Evolutionary conservation across 2,888 invertebrate genomes (phyloP).

Genomic region (Cosmopolites sordidus): DNA sequence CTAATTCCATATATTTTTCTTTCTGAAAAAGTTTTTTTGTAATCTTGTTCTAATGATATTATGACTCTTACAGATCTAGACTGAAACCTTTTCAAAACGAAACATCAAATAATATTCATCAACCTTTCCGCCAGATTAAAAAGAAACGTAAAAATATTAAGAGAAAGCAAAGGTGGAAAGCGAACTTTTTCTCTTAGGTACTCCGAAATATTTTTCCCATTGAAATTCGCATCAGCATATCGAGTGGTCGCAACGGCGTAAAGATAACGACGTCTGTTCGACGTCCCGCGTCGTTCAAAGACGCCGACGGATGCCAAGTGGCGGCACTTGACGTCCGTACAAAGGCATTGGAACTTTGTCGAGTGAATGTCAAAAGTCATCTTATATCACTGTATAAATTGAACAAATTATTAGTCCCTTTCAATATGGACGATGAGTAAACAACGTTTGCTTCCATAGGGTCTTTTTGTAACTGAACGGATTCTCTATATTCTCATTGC

Average conservation of each 20-base stretch:
- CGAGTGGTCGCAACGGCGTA: slow-evolving; percentile 34
- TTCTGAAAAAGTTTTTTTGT: no score
- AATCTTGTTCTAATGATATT: no score
- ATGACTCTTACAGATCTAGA: no score
- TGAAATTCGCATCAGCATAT: slow-evolving; percentile 27
- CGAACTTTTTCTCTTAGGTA: background rate
- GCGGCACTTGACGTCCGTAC: slow-evolving; percentile 36
- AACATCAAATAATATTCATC: no score
- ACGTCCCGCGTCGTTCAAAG: slow-evolving; percentile 35
- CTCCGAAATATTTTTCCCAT: background rate
- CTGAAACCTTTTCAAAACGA: no score
- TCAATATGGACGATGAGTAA: slow-evolving; percentile 5
- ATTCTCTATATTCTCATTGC: no score
- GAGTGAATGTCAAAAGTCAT: slow-evolving; percentile 39
- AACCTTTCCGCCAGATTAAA: no score
- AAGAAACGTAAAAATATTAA: no score
- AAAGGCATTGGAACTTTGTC: slow-evolving; percentile 39
- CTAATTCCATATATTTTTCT: no score
- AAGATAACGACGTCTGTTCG: slow-evolving; percentile 37
- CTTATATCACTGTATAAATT: slow-evolving; percentile 38
- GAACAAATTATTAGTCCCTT: slow-evolving; percentile 37
- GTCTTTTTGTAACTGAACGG: no score
- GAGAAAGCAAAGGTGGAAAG: background rate
- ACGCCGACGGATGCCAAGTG: slow-evolving; percentile 33
- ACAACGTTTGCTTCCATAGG: background rate